These are phyloP conservation scores for Diabrotica balteata DNA, from an alignment of 2,888 invertebrate species.

Conservation along the genomic window DNA sequence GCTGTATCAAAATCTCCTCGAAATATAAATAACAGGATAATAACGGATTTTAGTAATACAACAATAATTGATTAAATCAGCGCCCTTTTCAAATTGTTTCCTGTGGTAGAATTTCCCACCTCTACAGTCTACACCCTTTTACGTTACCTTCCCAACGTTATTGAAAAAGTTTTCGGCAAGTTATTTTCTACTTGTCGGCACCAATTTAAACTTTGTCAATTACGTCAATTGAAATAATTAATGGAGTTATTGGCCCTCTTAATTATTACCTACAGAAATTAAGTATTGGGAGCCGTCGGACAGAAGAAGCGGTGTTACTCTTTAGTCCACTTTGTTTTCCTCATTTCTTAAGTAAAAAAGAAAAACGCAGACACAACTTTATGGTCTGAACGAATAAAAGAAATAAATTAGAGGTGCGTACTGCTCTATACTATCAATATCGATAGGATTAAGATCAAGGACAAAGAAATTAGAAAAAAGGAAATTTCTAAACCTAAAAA, in stretches of 20 bases:
- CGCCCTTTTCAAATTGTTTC: no score
- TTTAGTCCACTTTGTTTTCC: no score
- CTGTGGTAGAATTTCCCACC: not conserved
- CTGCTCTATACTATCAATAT: no score
- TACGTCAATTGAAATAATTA: conserved; percentile 29
- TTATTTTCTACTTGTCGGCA: conserved; percentile 1
- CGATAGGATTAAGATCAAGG: no score
- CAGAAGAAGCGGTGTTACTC: not conserved
- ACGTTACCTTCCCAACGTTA: conserved; percentile 1
- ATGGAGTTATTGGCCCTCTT: conserved; percentile 19
- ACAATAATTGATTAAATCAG: no score
- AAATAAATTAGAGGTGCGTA: not conserved
- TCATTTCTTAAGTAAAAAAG: no score
- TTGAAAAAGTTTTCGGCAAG: conserved; percentile 1
- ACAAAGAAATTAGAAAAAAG: not conserved
- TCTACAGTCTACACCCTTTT: not conserved
- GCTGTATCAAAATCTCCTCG: no score
- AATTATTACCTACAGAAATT: conserved; percentile 7
- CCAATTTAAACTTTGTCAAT: conserved; percentile 27
- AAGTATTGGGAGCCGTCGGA: not conserved
- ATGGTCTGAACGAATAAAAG: not conserved
- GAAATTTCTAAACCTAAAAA: not conserved
- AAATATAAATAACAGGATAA: no score
- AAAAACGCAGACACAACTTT: not conserved
- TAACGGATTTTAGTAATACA: no score